Conservation (phyloP, 1,140 invertebrate genomes). For the Antheraea pernyi region DNA sequence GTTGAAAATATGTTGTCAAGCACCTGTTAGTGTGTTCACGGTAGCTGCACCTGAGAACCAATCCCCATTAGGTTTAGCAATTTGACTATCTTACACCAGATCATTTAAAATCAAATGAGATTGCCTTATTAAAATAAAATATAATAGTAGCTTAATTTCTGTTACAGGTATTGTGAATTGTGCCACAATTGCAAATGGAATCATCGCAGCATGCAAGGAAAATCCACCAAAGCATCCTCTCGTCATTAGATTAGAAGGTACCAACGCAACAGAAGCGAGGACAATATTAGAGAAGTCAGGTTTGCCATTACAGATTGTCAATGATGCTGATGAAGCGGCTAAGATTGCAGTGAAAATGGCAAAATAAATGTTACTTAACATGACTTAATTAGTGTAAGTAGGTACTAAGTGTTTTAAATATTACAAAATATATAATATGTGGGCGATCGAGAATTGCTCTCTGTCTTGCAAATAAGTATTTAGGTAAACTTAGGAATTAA, state of each 20-base stretch:
- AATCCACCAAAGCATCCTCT: constrained; percentile 92
- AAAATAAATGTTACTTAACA: constrained; percentile 23
- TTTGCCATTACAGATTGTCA: constrained; percentile 89
- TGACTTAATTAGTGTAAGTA: constrained; percentile 6
- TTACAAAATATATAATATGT: too few species aligned
- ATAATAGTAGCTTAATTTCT: not conserved
- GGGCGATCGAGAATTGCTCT: too few species aligned
- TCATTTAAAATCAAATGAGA: too few species aligned
- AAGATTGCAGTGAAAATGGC: constrained; percentile 87
- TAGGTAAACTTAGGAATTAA: too few species aligned
- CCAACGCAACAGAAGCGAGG: constrained; percentile 82
- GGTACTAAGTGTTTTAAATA: not conserved
- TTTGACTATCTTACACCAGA: too few species aligned
- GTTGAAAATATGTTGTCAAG: too few species aligned
- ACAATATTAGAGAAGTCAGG: constrained; percentile 90
- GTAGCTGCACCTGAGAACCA: too few species aligned
- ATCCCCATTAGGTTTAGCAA: too few species aligned
- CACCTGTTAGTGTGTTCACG: too few species aligned
- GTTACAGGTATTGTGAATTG: constrained; percentile 94
- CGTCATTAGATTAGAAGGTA: constrained; percentile 96
- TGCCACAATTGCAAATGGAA: constrained; percentile 96
- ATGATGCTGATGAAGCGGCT: constrained; percentile 95
- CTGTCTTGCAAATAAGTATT: too few species aligned
- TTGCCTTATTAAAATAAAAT: too few species aligned
- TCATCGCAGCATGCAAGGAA: constrained; percentile 92